Conservation (phyloP, 1,140 invertebrate species). For the Tenebrio molitor region DNA sequence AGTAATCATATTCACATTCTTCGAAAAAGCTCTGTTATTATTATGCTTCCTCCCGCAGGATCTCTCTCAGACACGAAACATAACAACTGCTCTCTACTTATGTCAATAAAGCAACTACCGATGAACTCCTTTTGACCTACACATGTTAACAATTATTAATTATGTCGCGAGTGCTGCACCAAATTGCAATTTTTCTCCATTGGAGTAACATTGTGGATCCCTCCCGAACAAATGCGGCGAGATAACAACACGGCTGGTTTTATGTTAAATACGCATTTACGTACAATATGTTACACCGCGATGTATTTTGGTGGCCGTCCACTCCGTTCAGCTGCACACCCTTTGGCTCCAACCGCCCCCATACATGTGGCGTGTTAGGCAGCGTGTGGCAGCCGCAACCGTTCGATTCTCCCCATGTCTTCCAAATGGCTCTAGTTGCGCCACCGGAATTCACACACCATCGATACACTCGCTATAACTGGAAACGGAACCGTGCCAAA, state of each 20-base stretch:
- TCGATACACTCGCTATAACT: conserved; percentile 2
- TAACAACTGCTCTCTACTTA: too few relatives aligned
- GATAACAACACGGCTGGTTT: conserved; percentile 45
- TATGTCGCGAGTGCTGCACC: too few relatives aligned
- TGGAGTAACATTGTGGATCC: background rate
- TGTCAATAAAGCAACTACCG: too few relatives aligned
- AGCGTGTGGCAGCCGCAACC: conserved; percentile 49
- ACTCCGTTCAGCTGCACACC: conserved; percentile 33
- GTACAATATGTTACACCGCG: conserved; percentile 51
- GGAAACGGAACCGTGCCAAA: background rate
- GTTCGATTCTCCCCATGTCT: conserved; percentile 4
- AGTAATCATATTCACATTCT: too few relatives aligned
- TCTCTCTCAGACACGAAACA: too few relatives aligned
- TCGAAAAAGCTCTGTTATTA: too few relatives aligned
- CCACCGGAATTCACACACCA: conserved; percentile 1
- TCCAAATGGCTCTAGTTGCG: background rate
- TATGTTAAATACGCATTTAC: conserved; percentile 48
- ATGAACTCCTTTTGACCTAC: too few relatives aligned
- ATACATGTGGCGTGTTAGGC: conserved; percentile 52
- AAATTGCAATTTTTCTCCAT: too few relatives aligned
- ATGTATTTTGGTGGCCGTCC: conserved; percentile 36
- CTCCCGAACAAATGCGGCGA: conserved; percentile 9
- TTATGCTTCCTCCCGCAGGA: too few relatives aligned
- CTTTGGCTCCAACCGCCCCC: conserved; percentile 11
- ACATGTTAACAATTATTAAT: too few relatives aligned